Conservation (phyloP, 2,113 vertebrate genomes). For the Eurypyga helias region DNA sequence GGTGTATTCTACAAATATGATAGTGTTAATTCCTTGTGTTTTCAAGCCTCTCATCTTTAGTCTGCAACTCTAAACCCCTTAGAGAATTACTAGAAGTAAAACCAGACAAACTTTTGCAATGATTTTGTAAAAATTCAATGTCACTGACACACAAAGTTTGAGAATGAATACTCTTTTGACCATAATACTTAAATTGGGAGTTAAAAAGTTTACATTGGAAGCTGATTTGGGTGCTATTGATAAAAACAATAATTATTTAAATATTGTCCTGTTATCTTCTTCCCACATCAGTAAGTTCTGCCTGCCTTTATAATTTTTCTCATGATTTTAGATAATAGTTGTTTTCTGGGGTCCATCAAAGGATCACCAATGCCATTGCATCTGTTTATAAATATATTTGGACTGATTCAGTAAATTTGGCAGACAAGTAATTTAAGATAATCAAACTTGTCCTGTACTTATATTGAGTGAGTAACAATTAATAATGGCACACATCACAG, state of each 20-base stretch:
- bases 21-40: background rate
- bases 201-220: background rate
- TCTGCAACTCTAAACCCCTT: background rate
- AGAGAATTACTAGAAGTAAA: background rate
- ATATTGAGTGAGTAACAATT: background rate
- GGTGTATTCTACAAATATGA: background rate
- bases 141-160: background rate
- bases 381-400: background rate
- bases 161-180: background rate
- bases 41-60: background rate
- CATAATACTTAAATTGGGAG: background rate
- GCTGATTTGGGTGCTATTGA: background rate
- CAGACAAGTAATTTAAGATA: background rate
- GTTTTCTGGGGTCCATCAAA: background rate
- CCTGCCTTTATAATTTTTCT: background rate
- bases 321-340: background rate
- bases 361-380: background rate
- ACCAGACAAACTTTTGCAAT: background rate
- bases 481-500: background rate
- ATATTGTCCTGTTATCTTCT: background rate
- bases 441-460: background rate
- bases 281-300: background rate
- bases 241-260: background rate
- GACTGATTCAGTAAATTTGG: background rate
- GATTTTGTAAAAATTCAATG: rapidly evolving